A percentile compares a stretch with the other conserved stretches of the same genome.
phyloP scores from a whole-genome alignment of 2,888 invertebrate genomes.

The Lepidocyrtinus sp. region DNA sequence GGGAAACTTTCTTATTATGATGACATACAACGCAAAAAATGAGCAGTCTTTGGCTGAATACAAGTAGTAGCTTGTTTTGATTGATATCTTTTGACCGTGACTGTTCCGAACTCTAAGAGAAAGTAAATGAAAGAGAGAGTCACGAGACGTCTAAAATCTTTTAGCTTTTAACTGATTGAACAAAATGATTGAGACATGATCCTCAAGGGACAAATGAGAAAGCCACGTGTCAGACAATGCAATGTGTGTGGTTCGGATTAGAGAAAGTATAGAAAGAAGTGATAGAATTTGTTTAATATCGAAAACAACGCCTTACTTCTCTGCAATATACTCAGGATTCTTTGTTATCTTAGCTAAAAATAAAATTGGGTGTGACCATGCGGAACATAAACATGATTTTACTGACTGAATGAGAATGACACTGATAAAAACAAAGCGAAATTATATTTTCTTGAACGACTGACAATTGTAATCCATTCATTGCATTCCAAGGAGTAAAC shows the following conservation, averaged over 20 bases:
- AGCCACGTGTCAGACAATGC: constrained; percentile 37
- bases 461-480: no score
- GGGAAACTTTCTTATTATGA: background rate
- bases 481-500: no score
- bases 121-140: background rate
- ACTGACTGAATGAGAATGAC: no score
- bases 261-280: background rate
- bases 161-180: constrained; percentile 27
- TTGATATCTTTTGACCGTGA: constrained; percentile 41
- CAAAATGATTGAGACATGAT: constrained; percentile 34
- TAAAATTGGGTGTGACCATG: no score
- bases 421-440: no score
- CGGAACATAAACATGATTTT: no score
- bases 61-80: constrained; percentile 16
- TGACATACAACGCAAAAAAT: background rate
- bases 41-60: background rate
- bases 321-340: no score
- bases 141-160: background rate
- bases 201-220: constrained; percentile 33
- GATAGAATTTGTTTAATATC: no score
- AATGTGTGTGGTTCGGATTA: background rate
- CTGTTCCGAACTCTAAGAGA: constrained; percentile 7
- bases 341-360: no score
- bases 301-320: no score
- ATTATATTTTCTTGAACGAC: no score